Base-by-base conservation (phyloP, 2,113 vertebrate genomes). In the Paramormyrops kingsleyae region DNA sequence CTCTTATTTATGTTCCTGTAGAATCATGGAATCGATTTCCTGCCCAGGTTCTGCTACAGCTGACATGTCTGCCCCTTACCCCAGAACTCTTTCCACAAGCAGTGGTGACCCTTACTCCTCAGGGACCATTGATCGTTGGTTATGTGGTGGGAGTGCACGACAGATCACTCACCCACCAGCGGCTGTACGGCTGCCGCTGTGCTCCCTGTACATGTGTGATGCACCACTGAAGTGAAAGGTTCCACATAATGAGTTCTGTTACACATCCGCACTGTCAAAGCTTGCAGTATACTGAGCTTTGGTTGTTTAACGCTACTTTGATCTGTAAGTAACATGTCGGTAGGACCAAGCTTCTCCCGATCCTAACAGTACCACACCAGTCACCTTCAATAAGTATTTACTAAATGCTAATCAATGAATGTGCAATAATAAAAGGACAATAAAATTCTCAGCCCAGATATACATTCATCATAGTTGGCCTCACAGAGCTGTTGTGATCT, bases 111-210 rank as follows among this genome's bases (percentile, higher is more conserved):
- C 52, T 56, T n/a, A 50, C 42, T 52, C 53, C 87, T 86, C 62
- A 62, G 77, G 59, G 27, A 52, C 56, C 39, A 89, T 56, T 85
- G 74, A 90, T 90, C 77, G 74, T 53, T 52, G 52, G 39, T 17
- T 86, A 70, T 46, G 83, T 49, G 21, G 50, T 52, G 35, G 66
- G 21, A 77, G 46, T 46, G 27, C 52, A 80, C 44, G 39, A 87
- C 13, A 31, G 46, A 87, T 90, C 83, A 44, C 50, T 87, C 15
- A 59, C 74, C 74, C 74, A 80, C 74, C 74, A 42, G 15, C 2
- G 17, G 53, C 7, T 50, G 17, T 17, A 53, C 8, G 10, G 47
- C 17, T 53, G 46, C 27, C 31, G 1, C 42, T 62, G 12, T n/a
- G 17, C 12, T 44, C 8, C 56, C 56, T 24, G 39, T 44, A n/a